These are phyloP conservation scores for Paedocypris sp. DNA, from an alignment of 2,113 vertebrate species.

Conservation along the genomic window DNA sequence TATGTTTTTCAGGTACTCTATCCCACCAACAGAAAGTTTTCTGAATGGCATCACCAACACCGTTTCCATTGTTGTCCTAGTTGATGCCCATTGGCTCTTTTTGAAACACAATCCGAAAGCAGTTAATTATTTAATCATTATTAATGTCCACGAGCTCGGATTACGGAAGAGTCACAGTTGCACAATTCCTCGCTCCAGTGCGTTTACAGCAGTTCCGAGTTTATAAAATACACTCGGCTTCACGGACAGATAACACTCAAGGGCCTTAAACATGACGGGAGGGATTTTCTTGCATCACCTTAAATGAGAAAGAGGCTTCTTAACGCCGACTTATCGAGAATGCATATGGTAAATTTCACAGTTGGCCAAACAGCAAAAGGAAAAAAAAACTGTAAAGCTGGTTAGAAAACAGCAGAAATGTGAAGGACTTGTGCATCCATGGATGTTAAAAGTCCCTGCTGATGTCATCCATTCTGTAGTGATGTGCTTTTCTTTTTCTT, in stretches of 20 bases:
- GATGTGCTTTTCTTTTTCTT: not conserved
- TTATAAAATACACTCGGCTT: conserved; percentile 24
- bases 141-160: not conserved
- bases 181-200: conserved; percentile 20
- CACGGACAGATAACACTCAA: conserved; percentile 26
- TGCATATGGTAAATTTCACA: conserved; percentile 32
- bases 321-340: conserved; percentile 23
- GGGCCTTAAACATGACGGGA: not conserved
- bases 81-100: conserved; percentile 9
- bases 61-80: conserved; percentile 20
- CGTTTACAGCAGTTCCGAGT: conserved; percentile 19
- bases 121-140: conserved; percentile 31
- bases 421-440: no score
- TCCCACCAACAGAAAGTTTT: conserved; percentile 21
- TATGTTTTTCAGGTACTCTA: no score
- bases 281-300: conserved; percentile 22
- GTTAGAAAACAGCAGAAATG: no score
- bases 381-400: not conserved
- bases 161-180: not conserved
- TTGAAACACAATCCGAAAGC: not conserved
- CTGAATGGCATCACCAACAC: conserved; percentile 18
- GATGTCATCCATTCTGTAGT: not conserved
- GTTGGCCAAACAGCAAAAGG: conserved; percentile 21
- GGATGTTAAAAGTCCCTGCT: not conserved
- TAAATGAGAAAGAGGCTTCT: conserved; percentile 9